Evolutionary conservation across 2,888 invertebrate species (phyloP), one percentile per base, ranked within the genome.

Genomic region (Agrochola macilenta): DNA sequence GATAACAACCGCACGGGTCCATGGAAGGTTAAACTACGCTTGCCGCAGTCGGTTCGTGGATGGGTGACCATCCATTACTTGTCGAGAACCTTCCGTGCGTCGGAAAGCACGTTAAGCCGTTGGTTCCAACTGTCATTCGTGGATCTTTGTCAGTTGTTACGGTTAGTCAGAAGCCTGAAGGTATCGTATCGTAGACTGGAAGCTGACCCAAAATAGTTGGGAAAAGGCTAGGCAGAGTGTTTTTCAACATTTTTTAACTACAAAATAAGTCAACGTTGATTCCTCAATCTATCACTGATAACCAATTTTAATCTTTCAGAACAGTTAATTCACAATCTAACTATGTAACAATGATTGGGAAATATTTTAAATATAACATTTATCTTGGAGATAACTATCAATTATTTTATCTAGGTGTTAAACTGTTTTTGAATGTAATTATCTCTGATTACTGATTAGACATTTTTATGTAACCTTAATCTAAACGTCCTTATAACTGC

Each of bases 371-470:
- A 84, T 76, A 64, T 70, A 84, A 69, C 63, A 61, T 26, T 81
- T 83, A 83, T 83, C 83, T 85, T 35, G 2, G 14, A 77, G 83
- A 83, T 83, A 81, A 75, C 64, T 75, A 84, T 84, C 83, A 78
- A 39, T 82, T 70, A 85, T 39, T 65, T 82, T 85, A 84, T 84
- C 83, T 82, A 5, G 69, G 75, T 83, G 82, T 84, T 84, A 64
- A 85, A 85, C 74, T 70, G 84, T 78, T 78, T 72, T 84, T 81
- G 63, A 77, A 73, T 75, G 74, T 85, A 73, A 85, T 83, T 82
- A 83, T 85, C 82, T 82, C 23, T 52, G 82, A 84, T 84, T 82
- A 85, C 23, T 57, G 82, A 84, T 84, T 82, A 85, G 2, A 68
- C 54, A n/a, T 58, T 65, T 83, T 70, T 75, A 69, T 70, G 82